phyloP scores from a whole-genome alignment of 2,888 invertebrate genomes.

The Atethmia centrago region DNA sequence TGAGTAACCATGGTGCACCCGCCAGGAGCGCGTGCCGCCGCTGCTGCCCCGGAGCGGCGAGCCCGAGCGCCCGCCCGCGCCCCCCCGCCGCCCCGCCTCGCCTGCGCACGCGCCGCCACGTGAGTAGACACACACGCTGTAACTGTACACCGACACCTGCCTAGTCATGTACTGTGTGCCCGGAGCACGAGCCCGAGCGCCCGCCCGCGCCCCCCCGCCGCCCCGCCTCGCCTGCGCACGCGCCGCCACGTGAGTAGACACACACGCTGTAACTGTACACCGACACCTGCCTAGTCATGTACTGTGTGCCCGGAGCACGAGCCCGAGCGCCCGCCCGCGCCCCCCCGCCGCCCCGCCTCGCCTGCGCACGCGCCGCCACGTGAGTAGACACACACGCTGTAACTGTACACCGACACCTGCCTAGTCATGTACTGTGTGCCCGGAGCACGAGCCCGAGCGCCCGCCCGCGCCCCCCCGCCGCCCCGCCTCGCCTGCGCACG shows the following conservation, averaged over 20 bases:
- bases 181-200: not conserved
- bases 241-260: slow-evolving; percentile 37
- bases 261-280: too few relatives aligned
- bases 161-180: too few relatives aligned
- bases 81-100: slow-evolving; percentile 71
- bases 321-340: not conserved
- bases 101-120: slow-evolving; percentile 32
- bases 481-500: not conserved
- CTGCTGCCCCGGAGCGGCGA: slow-evolving; percentile 75
- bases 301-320: too few relatives aligned
- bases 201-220: slow-evolving; percentile 21
- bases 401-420: too few relatives aligned
- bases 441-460: too few relatives aligned
- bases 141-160: too few relatives aligned
- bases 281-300: too few relatives aligned
- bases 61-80: slow-evolving; percentile 74
- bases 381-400: too few relatives aligned
- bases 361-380: not conserved
- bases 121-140: too few relatives aligned
- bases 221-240: not conserved
- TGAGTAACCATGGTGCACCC: too few relatives aligned
- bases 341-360: slow-evolving; percentile 66
- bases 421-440: too few relatives aligned
- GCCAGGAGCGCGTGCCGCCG: slow-evolving; percentile 80
- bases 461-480: slow-evolving; percentile 14